phyloP scores from a whole-genome alignment of 2,113 vertebrate species.

The Irena cyanogastra region DNA sequence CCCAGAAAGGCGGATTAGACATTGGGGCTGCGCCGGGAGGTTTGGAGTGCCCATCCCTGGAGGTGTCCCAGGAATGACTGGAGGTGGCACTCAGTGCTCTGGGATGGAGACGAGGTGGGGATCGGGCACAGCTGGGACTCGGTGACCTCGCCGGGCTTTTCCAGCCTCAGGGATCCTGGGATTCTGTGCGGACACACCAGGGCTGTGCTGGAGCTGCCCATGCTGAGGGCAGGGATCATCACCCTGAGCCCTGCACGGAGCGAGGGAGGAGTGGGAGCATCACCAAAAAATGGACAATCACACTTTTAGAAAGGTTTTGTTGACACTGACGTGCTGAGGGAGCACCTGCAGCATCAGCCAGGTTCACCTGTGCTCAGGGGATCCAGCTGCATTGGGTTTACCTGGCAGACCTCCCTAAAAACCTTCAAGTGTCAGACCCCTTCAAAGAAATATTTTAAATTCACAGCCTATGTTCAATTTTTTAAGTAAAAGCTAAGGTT shows the following conservation, averaged over 20 bases:
- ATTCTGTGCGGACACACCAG: background rate
- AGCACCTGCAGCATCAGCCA: background rate
- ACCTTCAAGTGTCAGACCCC: background rate
- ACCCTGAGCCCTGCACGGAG: background rate
- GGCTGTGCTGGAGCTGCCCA: background rate
- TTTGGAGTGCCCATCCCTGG: background rate
- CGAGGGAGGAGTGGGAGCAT: accelerated
- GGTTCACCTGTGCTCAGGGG: accelerated
- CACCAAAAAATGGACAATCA: accelerated
- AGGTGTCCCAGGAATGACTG: background rate
- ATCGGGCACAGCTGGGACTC: background rate
- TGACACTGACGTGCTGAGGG: accelerated
- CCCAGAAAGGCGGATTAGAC: accelerated
- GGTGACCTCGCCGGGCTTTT: background rate
- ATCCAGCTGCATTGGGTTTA: background rate
- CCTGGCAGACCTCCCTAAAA: background rate
- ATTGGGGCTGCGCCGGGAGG: background rate
- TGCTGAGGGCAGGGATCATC: background rate
- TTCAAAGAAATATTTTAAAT: background rate
- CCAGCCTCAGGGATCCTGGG: accelerated
- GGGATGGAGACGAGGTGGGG: background rate
- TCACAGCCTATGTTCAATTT: background rate
- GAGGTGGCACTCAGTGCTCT: background rate
- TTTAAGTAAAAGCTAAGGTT: conserved; percentile 47
- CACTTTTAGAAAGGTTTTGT: accelerated